Base-by-base conservation (phyloP, 2,113 vertebrate species). In the Gallinago jamesoni region DNA sequence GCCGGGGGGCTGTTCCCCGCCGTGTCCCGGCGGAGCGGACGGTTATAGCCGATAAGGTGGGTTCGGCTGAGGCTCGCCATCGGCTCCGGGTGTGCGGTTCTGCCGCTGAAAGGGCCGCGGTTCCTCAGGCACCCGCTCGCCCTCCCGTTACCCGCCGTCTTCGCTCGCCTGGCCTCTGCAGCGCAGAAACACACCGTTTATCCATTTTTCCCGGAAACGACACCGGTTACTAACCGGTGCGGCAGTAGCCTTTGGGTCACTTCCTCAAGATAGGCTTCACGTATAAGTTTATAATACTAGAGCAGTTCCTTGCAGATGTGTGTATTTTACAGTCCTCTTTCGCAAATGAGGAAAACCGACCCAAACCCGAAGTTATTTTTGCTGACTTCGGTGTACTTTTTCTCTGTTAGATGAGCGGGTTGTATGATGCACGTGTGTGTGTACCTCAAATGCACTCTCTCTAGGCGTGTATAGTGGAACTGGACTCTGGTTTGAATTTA, bases 231-330 rank as follows among this genome's bases (percentile, higher is more conserved):
- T 20, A 5, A 3, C 7, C 12, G 37, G 9, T 76, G 4, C 7
- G 19, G 0, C 22, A 4, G 0, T 2, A 27, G 17, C 8, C 13
- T 25, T 24, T 22, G 43, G 14, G 67, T 48, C 64, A 7, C 3
- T 53, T 62, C 52, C 24, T 1, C 35, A 16, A 25, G 33, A 17
- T 1, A 7, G 25, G 0, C 48, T 12, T 48, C 4, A 9, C 10
- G 6, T 37, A 2, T 66, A 13, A 10, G 1, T 9, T 16, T 22
- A 1, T 8, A 10, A 4, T 8, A 0, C 5, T 19, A 2, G 5
- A 39, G 12, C 28, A 5, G n/a, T n/a, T 47, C 1, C 2, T 80
- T 18, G n/a, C 47, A 4, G 28, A 20, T 2, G 3, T 25, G 1
- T 7, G 0, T 56, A 0, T 66, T 76, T 66, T 18, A 28, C 4